phyloP scores from a whole-genome alignment of 2,113 vertebrate genomes.

The Osmerus eperlanus region DNA sequence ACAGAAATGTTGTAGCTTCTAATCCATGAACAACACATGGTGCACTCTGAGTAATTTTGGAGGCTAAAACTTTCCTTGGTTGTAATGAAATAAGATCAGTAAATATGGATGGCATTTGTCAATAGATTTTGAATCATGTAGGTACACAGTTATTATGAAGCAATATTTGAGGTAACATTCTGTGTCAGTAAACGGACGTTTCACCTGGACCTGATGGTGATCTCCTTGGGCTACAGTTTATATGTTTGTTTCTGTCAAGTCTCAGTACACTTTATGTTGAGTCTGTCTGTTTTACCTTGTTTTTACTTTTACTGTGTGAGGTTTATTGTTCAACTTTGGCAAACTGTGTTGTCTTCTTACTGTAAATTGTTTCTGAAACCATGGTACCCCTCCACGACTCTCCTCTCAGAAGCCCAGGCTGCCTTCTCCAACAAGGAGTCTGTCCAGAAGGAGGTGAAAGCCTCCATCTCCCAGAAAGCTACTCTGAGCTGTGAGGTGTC shows the following conservation, averaged over 20 bases:
- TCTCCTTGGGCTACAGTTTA: neutral
- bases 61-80: too few species aligned
- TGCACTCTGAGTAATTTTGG: too few species aligned
- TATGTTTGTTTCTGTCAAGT: neutral
- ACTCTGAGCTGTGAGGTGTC: constrained; percentile 76
- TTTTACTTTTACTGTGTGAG: too few species aligned
- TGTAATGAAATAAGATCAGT: too few species aligned
- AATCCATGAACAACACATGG: too few species aligned
- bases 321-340: too few species aligned
- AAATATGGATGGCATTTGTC: too few species aligned
- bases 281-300: neutral
- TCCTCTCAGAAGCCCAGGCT: constrained; percentile 35
- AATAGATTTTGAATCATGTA: too few species aligned
- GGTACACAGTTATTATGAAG: too few species aligned
- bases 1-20: neutral
- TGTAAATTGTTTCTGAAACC: neutral
- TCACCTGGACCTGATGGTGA: neutral
- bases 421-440: constrained; percentile 67
- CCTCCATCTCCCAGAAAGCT: constrained; percentile 75
- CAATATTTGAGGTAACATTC: too few species aligned
- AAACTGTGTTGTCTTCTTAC: too few species aligned
- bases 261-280: neutral
- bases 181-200: too few species aligned
- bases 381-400: constrained; percentile 34
- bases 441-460: constrained; percentile 72